Evolutionary conservation across 2,797 vertebrate species (phyloP).

Genomic region (Oreortyx pictus): DNA sequence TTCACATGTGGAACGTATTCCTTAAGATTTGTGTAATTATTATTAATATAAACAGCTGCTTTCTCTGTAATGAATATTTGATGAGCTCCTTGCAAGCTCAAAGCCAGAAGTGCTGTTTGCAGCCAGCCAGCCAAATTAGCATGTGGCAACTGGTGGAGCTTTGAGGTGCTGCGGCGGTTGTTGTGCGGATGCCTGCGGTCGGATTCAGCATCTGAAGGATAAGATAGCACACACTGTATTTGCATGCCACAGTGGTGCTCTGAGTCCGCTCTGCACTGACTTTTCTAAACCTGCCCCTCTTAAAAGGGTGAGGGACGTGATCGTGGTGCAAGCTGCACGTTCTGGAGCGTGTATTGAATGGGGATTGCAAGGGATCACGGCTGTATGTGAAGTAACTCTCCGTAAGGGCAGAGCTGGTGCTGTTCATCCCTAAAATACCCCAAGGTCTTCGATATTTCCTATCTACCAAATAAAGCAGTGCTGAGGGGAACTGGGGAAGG

Average conservation of each 20-base stretch:
- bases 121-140: neutral
- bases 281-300: neutral
- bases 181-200: neutral
- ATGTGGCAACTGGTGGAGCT: neutral
- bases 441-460: neutral
- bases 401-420: neutral
- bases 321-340: neutral
- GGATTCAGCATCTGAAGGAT: neutral
- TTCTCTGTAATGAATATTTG: constrained; percentile 6
- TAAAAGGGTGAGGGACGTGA: neutral
- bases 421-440: neutral
- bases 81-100: neutral
- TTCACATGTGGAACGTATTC: neutral
- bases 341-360: neutral
- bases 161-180: neutral
- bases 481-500: neutral
- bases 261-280: rapidly evolving
- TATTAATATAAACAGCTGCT: constrained; percentile 6
- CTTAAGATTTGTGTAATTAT: neutral
- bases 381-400: neutral
- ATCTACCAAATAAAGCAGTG: too few relatives aligned
- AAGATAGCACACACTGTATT: neutral
- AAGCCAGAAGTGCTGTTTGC: neutral
- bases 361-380: neutral
- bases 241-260: neutral